These are phyloP conservation scores for Acropternis orthonyx DNA, from an alignment of 2,797 vertebrate species.

Conservation along the genomic window DNA sequence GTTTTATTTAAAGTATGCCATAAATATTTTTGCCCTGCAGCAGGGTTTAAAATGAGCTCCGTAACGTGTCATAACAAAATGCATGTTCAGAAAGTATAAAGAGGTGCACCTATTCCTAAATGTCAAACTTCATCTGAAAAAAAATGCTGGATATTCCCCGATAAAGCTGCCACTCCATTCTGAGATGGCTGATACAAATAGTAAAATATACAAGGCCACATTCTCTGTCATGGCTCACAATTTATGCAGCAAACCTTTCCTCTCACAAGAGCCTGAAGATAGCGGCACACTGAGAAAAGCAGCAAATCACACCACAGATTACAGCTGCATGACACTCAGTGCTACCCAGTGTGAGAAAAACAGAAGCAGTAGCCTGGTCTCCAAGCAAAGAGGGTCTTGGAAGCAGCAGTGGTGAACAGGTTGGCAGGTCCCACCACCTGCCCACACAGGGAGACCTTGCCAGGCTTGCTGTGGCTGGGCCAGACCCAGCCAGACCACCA, in stretches of 20 bases:
- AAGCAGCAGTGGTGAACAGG: fast-evolving
- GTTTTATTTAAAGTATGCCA: slow-evolving; percentile 78
- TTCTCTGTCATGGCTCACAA: background rate
- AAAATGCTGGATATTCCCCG: slow-evolving; percentile 13
- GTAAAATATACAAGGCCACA: background rate
- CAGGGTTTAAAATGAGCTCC: slow-evolving; percentile 69
- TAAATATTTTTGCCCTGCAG: slow-evolving; percentile 78
- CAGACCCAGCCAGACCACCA: background rate
- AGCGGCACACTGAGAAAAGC: background rate
- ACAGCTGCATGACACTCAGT: background rate
- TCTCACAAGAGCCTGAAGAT: background rate
- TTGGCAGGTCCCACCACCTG: background rate
- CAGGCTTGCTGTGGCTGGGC: background rate
- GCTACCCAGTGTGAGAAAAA: background rate
- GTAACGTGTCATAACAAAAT: slow-evolving; percentile 58
- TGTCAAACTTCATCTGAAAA: slow-evolving; percentile 49
- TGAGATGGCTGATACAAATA: background rate
- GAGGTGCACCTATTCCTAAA: slow-evolving; percentile 54
- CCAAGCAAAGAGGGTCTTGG: background rate
- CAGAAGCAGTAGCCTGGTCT: background rate
- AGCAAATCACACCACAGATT: background rate
- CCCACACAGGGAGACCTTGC: background rate
- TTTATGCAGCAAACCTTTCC: slow-evolving; percentile 28
- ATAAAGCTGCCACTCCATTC: slow-evolving; percentile 40
- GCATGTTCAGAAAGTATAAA: slow-evolving; percentile 53